These are phyloP conservation scores for Hypercompe scribonia DNA, from an alignment of 2,888 invertebrate species.

Conservation along the genomic window DNA sequence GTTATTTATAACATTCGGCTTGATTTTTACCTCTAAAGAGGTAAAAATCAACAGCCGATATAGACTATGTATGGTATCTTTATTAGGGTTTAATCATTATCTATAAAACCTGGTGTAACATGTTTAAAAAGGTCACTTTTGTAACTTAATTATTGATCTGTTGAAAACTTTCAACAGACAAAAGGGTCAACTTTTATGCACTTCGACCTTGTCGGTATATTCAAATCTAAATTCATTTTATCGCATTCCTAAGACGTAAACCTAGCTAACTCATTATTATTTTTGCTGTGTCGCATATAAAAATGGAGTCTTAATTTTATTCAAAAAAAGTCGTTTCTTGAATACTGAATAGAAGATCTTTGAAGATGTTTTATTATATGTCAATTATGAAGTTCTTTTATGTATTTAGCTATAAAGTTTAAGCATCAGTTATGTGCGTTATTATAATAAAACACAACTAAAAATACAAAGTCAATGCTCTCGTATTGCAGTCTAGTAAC, in stretches of 20 bases:
- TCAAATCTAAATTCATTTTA: slow-evolving; percentile 15
- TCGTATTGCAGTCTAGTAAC: neutral
- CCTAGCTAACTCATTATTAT: slow-evolving; percentile 25
- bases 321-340: slow-evolving; percentile 15
- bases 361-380: neutral
- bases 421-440: neutral
- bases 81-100: too few species aligned
- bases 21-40: too few species aligned
- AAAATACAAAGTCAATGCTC: neutral
- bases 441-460: neutral
- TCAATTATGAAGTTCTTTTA: neutral
- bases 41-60: too few species aligned
- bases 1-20: too few species aligned
- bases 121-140: neutral
- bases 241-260: neutral
- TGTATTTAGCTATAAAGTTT: neutral
- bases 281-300: slow-evolving; percentile 11
- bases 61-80: too few species aligned
- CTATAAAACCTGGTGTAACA: neutral
- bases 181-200: neutral
- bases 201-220: slow-evolving; percentile 2
- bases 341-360: slow-evolving; percentile 5
- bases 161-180: neutral
- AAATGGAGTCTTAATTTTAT: slow-evolving; percentile 26
- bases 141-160: neutral